Base-by-base conservation (phyloP, 2,113 vertebrate species). In the Ceuthmochares aereus region DNA sequence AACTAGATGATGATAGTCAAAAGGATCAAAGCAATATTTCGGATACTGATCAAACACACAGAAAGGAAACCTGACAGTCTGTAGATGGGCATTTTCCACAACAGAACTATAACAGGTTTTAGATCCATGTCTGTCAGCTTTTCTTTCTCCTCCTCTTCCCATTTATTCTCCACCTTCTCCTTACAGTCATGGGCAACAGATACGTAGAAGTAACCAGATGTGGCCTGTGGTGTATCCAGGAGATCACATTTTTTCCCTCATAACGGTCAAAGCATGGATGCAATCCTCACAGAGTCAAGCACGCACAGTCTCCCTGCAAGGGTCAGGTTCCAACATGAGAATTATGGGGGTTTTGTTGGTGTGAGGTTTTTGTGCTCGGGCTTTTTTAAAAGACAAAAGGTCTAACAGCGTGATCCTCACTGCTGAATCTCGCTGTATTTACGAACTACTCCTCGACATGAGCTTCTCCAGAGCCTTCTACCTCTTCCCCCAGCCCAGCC, bases 191-290 rank as follows among this genome's bases (percentile, higher is more conserved):
- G 1, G 40, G n/a, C 22, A 47, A 52, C n/a, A 63, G 67, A 25
- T 18, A 5, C 0, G 15, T 2, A 58, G 42, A 42, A 79, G 60
- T 36, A 23, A 27, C 12, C 40, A 60, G 70, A 54, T 17, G 59
- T 0, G 1, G 49, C 19, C 43, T 22, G 25, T 12, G 42, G 25
- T 29, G 43, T 32, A 25, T 36, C 36, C n/a, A 10, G 0, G 5
- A 63, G 26, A 36, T 36, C 73, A 43, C 4, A 0, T 19, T 49
- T 81, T 52, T 54, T 22, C 49, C 6, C 5, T 7, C 25, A n/a
- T 23, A 22, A 42, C 4, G 26, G 55, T 10, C 12, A 13, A 63
- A 68, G 62, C 43, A 34, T 27, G 59, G 56, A 10, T n/a, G 43
- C 7, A 5, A 34, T 9, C 60, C 49, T 69, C 67, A 42, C 15